A percentile compares a stretch with the other conserved stretches of the same genome.
phyloP scores from a whole-genome alignment of 2,797 vertebrate genomes.

The Rhinichthys osculus region DNA sequence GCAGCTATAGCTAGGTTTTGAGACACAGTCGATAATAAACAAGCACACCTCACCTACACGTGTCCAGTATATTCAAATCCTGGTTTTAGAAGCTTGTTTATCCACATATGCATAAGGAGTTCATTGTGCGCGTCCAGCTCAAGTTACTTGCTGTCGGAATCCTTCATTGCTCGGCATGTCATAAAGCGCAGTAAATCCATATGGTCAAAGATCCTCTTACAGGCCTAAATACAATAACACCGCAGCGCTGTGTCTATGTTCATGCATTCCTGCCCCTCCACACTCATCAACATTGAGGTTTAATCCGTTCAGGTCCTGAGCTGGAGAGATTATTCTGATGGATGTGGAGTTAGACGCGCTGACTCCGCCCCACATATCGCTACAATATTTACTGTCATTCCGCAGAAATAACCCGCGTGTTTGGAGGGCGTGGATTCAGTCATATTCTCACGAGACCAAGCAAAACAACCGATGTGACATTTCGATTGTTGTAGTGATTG shows the following conservation, averaged over 20 bases:
- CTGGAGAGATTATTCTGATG: slow-evolving; percentile 75
- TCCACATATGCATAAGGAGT: background rate
- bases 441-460: background rate
- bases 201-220: slow-evolving; percentile 5
- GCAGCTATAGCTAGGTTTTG: background rate
- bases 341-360: slow-evolving; percentile 77
- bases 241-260: slow-evolving; percentile 7
- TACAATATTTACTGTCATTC: slow-evolving; percentile 69
- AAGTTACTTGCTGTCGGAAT: slow-evolving; percentile 34
- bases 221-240: slow-evolving; percentile 27
- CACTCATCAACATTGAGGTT: slow-evolving; percentile 32
- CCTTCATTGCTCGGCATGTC: slow-evolving; percentile 17
- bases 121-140: slow-evolving; percentile 23
- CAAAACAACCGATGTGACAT: slow-evolving; percentile 14
- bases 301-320: slow-evolving; percentile 41
- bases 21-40: background rate
- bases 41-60: slow-evolving; percentile 23
- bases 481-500: background rate
- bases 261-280: background rate
- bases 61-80: slow-evolving; percentile 14
- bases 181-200: slow-evolving; percentile 35
- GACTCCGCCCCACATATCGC: slow-evolving; percentile 79
- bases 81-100: background rate
- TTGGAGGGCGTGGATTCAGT: slow-evolving; percentile 17
- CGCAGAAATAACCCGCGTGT: slow-evolving; percentile 58